Evolutionary conservation across 64 coral and sea anemone genomes (phyloP).

Genomic region (Hydrozoanthus tunicans): DNA sequence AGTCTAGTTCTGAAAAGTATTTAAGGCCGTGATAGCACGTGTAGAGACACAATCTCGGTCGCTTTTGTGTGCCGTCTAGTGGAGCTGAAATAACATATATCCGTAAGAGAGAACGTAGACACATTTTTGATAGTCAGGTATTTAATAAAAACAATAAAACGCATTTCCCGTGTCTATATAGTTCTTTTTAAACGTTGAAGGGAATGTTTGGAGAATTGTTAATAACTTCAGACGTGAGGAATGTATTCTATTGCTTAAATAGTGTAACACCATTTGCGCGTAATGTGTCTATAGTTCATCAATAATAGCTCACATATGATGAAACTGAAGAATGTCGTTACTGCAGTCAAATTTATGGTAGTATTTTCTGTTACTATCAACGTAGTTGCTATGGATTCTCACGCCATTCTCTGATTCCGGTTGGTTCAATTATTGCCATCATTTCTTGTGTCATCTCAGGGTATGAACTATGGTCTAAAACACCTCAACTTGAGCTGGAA

Average conservation of each 20-base stretch:
- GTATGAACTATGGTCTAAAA: constrained; percentile 92
- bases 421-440: not conserved
- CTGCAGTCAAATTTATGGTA: not conserved
- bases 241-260: not conserved
- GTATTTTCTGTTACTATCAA: not conserved
- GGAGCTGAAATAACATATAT: too few species aligned
- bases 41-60: too few species aligned
- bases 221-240: not conserved
- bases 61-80: too few species aligned
- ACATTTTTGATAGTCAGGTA: too few species aligned
- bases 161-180: not conserved
- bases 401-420: not conserved
- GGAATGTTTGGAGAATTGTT: not conserved
- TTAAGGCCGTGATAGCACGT: too few species aligned
- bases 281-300: too few species aligned
- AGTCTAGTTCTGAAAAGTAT: too few species aligned
- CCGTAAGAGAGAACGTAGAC: too few species aligned
- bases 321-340: too few species aligned
- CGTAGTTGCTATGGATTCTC: too few species aligned
- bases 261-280: not conserved
- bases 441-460: constrained; percentile 49
- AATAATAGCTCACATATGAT: too few species aligned
- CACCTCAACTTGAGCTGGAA: constrained; percentile 96
- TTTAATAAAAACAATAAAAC: not conserved
- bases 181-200: not conserved